These are phyloP conservation scores for Camponotus fellah DNA, from an alignment of 2,888 invertebrate genomes.

Conservation along the genomic window DNA sequence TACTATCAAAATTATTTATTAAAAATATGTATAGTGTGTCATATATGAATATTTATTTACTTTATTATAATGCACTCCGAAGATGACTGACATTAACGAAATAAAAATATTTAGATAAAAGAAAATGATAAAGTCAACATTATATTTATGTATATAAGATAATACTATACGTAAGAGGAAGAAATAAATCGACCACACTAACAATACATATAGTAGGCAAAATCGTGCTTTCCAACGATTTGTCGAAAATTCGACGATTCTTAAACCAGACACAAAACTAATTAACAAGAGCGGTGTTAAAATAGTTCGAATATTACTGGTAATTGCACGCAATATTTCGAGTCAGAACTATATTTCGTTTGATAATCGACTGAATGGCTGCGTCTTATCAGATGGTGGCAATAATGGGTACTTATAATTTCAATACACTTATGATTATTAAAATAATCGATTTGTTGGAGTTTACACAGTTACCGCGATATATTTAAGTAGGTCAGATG, in stretches of 20 bases:
- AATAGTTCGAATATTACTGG: not conserved
- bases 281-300: not conserved
- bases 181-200: slow-evolving; percentile 9
- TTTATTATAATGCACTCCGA: slow-evolving; percentile 14
- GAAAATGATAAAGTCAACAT: no score
- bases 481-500: not conserved
- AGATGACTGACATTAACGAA: not conserved
- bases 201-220: not conserved
- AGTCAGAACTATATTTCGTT: not conserved
- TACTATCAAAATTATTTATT: not conserved
- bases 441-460: slow-evolving; percentile 30
- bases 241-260: not conserved
- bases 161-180: not conserved
- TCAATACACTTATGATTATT: slow-evolving; percentile 9
- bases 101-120: not conserved
- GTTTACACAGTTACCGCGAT: not conserved
- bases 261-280: slow-evolving; percentile 11
- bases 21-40: not conserved
- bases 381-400: not conserved
- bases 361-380: not conserved
- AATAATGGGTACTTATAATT: not conserved
- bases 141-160: no score
- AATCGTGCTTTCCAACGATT: not conserved
- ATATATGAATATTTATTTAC: not conserved
- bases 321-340: not conserved